Evolutionary conservation across 1,140 invertebrate species (phyloP), one percentile per base, ranked within the genome.

Genomic region (Dendroctonus ponderosae): DNA sequence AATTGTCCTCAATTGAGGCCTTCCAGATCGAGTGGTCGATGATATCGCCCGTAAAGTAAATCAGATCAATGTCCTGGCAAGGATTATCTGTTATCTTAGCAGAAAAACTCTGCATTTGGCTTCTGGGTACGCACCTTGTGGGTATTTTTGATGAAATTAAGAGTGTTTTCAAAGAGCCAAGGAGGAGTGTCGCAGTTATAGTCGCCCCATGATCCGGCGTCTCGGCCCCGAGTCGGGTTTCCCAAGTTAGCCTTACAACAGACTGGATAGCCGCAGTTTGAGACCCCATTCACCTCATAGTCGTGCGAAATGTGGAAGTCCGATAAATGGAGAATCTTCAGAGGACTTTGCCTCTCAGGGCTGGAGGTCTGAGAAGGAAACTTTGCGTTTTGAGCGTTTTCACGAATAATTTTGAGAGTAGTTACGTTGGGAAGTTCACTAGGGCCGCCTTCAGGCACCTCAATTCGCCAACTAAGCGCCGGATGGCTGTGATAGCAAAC

Each of bases 41-140:
- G 5, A 92, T 83, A 74, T 96, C 93, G 4, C 93, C 93, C 9
- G 93, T 93, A 79, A 92, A 93, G 72, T 93, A 89, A 63, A 96
- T 82, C 15, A 86, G 84, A 62, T 92, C 88, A 57, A 90, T 82
- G 79, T 89, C 80, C 80, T 87, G 12, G 39, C 0, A 26, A 52
- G 9, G 0, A 26, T 26, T 26, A 26, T 26, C 26, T 26, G 3
- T 26, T 26, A 26, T 26, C 8, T 46, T 12, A 46, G 44, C 44
- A 2, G 4, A 46, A 46, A 1, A 11, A 46, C n/a, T 26, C 7
- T 50, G 6, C 7, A 9, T 14, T 14, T 9, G n/a, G 12, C 7
- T 6, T 50, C 48, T 26, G 7, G 7, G 40, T 15, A 39, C 69
- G 72, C 79, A 87, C 86, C 70, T 88, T 83, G 7, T 79, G 83